Base-by-base conservation (phyloP, 2,888 invertebrate species). In the Liopterus haemorrhoidalis region DNA sequence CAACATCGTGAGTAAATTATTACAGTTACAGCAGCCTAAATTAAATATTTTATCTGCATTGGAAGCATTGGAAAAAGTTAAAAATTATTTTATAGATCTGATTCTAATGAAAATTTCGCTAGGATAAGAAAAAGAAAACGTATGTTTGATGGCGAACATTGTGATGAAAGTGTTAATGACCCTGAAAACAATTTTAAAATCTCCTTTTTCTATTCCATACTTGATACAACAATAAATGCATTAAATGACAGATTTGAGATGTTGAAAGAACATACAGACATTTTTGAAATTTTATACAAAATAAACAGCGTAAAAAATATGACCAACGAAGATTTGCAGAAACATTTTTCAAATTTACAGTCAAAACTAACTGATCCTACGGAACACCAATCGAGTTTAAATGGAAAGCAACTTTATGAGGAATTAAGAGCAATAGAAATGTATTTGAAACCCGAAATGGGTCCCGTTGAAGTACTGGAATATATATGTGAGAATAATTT, bases 121-220 rank as follows among this genome's bases (percentile, higher is more conserved):
- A 35, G 12, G n/a, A 20, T 35, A 35, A 8, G 35, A 35, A 35
- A 35, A 20, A 35, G 21, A 12, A 19, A 20, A 20, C 12, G 9
- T 2, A 19, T 11, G 35, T 35, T 35, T 12, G 35, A 20, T 35
- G 19, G 21, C 21, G 20, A 35, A 35, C 35, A 35, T 35, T 35
- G 20, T n/a, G 35, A 35, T 19, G 35, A 35, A 20, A 35, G 2
- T 19, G 12, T 35, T 9, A 35, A 35, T 20, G 12, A 35, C 21
- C 35, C 35, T 11, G 21, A 35, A 5, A 35, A 8, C 21, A 35
- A 35, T 35, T 20, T 35, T 35, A 35, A 35, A 35, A 12, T 35
- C 3, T 11, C 19, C 11, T 35, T 35, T 35, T 20, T 11, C 19
- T 35, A 11, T 35, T n/a, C n/a, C 11, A 14, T 35, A 11, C 9